Percentiles rank a stretch among this genome's conserved stretches.
Evolutionary conservation across 2,113 vertebrate genomes (phyloP).

Genomic region (Monopterus albus): DNA sequence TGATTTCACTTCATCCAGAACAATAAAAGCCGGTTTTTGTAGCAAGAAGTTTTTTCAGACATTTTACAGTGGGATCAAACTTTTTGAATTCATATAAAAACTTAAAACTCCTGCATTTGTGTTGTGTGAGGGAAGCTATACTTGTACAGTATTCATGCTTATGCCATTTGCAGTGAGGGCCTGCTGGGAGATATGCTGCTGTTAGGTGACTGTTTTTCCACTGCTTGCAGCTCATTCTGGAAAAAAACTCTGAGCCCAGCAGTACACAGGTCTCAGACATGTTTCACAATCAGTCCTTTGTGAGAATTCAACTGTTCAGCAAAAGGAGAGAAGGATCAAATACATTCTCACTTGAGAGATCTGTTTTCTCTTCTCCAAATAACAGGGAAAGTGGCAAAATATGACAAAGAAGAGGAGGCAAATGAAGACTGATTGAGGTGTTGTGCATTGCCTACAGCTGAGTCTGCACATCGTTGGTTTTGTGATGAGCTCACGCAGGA

Average conservation of each 20-base stretch:
- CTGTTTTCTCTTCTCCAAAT: slow-evolving; percentile 29
- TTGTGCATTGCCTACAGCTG: slow-evolving; percentile 55
- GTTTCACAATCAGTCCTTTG: slow-evolving; percentile 14
- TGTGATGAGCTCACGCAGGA: slow-evolving; percentile 57
- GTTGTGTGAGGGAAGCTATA: slow-evolving; percentile 4
- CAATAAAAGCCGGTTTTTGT: slow-evolving; percentile 39
- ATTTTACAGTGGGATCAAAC: slow-evolving; percentile 41
- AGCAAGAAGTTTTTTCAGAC: slow-evolving; percentile 23
- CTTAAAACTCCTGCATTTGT: slow-evolving; percentile 12
- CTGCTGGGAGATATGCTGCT: slow-evolving; percentile 14
- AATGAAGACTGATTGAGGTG: slow-evolving; percentile 77
- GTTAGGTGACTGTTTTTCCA: slow-evolving; percentile 10
- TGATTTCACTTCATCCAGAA: slow-evolving; percentile 27
- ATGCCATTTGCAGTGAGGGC: slow-evolving; percentile 10
- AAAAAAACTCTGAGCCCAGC: slow-evolving; percentile 11
- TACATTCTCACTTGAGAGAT: slow-evolving; percentile 39
- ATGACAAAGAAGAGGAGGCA: slow-evolving; percentile 46
- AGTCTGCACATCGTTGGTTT: slow-evolving; percentile 62
- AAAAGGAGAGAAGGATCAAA: slow-evolving; percentile 11
- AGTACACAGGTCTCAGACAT: slow-evolving; percentile 17
- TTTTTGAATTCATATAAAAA: slow-evolving; percentile 29
- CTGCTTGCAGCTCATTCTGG: slow-evolving; percentile 12
- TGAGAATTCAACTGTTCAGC: slow-evolving; percentile 4
- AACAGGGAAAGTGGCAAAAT: slow-evolving; percentile 15
- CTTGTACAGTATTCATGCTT: slow-evolving; percentile 7